Base-by-base conservation (phyloP, 1,140 invertebrate species). In the Heliconius congener region DNA sequence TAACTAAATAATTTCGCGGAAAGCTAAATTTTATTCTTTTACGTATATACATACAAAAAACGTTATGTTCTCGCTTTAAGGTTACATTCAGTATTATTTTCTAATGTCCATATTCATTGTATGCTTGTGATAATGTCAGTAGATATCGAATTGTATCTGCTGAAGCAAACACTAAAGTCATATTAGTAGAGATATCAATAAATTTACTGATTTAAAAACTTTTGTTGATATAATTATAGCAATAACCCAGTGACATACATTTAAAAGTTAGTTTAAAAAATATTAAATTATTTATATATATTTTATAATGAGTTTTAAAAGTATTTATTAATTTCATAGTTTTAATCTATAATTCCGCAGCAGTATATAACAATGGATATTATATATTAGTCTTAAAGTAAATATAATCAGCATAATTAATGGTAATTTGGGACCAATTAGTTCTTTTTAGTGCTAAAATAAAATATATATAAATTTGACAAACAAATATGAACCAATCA, bases 21-120 rank as follows among this genome's bases (percentile, higher is more conserved):
- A 76, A 70, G 74, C 74, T 76, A 76, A n/a, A 55, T 34, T 19
- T 39, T 60, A 23, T 46, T 42, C 27, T 76, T 70, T 73, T 52
- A 73, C 52, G 52, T 73, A 76, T 76, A 71, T 76, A 34, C 30
- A 30, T 34, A 76, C 74, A 76, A 66, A 66, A 66, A 27, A 66
- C 27, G n/a, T 60, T 60, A 66, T 30, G 60, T 30, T 27, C 27
- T 30, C 9, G 27, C 11, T 27, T 30, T 66, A 66, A 66, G 23
- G n/a, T 30, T 27, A 66, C 1, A 66, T 66, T 66, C 11, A 6
- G 1, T 13, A 66, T 66, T 66, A 66, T 66, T 66, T 66, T 66
- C 60, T 30, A 30, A 66, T 30, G 5, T 27, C 11, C 16, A 6
- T 66, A 66, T 66, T 66, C 60, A 66, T 66, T 66, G 60, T 27